phyloP scores from a whole-genome alignment of 1,140 invertebrate genomes.

The Penaeus japonicus region DNA sequence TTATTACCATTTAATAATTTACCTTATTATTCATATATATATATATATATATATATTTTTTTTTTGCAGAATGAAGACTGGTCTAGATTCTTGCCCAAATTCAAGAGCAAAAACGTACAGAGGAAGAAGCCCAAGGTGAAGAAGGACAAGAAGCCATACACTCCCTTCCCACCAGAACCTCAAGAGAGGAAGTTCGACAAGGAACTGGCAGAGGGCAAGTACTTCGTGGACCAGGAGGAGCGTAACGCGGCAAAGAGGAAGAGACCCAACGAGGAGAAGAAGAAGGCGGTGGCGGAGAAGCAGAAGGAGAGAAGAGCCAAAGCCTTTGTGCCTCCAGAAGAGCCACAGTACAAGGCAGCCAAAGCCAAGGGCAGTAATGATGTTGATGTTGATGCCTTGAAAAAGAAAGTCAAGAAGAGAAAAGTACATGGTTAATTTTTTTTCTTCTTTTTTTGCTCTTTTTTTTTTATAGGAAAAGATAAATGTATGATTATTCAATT shows the following conservation, averaged over 20 bases:
- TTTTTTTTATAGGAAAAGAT: neutral
- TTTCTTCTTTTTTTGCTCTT: neutral
- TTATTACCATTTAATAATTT: too few species aligned
- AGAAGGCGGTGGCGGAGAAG: conserved; percentile 70
- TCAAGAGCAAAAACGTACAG: conserved; percentile 89
- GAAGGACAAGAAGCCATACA: conserved; percentile 89
- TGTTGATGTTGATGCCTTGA: conserved; percentile 72
- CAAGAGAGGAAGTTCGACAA: conserved; percentile 93
- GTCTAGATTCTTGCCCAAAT: conserved; percentile 96
- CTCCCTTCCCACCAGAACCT: conserved; percentile 95
- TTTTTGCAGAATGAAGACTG: conserved; percentile 83
- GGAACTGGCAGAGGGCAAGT: conserved; percentile 93
- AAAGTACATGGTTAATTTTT: conserved; percentile 65
- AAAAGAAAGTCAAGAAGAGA: conserved; percentile 75
- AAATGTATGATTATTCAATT: neutral
- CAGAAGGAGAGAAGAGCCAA: conserved; percentile 80
- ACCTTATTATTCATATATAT: neutral
- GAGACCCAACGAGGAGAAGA: conserved; percentile 76
- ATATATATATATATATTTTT: neutral
- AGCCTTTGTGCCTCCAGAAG: conserved; percentile 84
- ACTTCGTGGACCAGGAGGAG: conserved; percentile 89
- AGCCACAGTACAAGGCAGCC: conserved; percentile 65
- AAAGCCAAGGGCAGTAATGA: conserved; percentile 61
- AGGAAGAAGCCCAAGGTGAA: conserved; percentile 87
- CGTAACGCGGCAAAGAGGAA: conserved; percentile 76